Conservation (phyloP, 1,140 invertebrate genomes). For the Ips nitidus region DNA sequence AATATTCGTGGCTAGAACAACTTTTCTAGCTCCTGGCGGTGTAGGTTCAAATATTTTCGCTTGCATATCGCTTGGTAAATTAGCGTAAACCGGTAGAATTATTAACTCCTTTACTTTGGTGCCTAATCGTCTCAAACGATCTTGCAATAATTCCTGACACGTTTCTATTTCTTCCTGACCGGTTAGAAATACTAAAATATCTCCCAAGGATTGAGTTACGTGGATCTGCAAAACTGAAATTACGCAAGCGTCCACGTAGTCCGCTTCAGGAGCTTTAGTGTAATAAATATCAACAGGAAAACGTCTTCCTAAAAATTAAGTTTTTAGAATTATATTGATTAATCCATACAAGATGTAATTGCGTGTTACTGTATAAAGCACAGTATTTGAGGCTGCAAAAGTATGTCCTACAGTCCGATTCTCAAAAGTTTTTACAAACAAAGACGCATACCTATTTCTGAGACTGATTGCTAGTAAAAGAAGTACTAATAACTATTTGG, state of each 20-base stretch:
- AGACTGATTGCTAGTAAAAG: too few species aligned
- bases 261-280: slow-evolving; percentile 97
- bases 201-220: slow-evolving; percentile 91
- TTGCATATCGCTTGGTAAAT: slow-evolving; percentile 98
- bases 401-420: too few species aligned
- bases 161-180: slow-evolving; percentile 97
- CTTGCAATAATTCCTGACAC: slow-evolving; percentile 89
- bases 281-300: slow-evolving; percentile 97
- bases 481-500: too few species aligned
- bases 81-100: slow-evolving; percentile 96
- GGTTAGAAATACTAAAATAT: slow-evolving; percentile 96
- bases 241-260: slow-evolving; percentile 97
- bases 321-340: background rate
- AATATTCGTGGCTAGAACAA: slow-evolving; percentile 97
- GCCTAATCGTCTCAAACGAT: slow-evolving; percentile 86
- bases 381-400: too few species aligned
- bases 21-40: slow-evolving; percentile 92
- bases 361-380: too few species aligned
- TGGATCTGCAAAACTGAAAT: slow-evolving; percentile 98
- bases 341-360: too few species aligned
- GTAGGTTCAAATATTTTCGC: slow-evolving; percentile 97
- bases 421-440: too few species aligned
- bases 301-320: slow-evolving; percentile 61
- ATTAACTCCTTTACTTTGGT: slow-evolving; percentile 92
- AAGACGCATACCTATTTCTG: too few species aligned